phyloP scores from a whole-genome alignment of 2,113 vertebrate genomes.

The Galemys pyrenaicus region DNA sequence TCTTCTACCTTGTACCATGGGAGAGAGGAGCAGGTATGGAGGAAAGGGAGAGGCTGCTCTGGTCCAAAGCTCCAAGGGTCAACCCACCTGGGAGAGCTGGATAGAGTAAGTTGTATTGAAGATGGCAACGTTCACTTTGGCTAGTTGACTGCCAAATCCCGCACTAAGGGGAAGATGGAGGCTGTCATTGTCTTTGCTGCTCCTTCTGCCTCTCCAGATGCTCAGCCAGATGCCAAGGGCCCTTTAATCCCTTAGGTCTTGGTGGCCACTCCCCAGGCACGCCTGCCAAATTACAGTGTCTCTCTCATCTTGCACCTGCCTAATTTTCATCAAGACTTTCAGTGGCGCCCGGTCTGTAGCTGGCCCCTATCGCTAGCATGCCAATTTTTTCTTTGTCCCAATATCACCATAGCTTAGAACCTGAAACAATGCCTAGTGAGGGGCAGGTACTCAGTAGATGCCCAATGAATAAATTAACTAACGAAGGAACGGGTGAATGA shows the following conservation, averaged over 20 bases:
- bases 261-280: not conserved
- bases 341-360: not conserved
- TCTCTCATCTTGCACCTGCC: not conserved
- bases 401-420: not conserved
- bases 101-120: too few relatives aligned
- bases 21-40: not conserved
- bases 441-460: too few relatives aligned
- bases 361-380: not conserved
- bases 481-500: not conserved
- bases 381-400: not conserved
- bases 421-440: not conserved
- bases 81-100: not conserved
- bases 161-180: too few relatives aligned
- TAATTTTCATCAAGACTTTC: not conserved
- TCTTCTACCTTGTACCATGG: not conserved
- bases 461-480: not conserved
- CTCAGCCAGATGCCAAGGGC: not conserved
- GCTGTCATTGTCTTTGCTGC: not conserved
- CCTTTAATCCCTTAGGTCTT: not conserved
- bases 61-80: not conserved
- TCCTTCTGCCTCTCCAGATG: not conserved
- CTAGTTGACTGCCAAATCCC: not conserved
- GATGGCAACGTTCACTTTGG: not conserved
- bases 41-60: too few relatives aligned
- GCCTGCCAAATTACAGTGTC: not conserved